phyloP scores from a whole-genome alignment of 2,113 vertebrate genomes.

The Pitta sordida region DNA sequence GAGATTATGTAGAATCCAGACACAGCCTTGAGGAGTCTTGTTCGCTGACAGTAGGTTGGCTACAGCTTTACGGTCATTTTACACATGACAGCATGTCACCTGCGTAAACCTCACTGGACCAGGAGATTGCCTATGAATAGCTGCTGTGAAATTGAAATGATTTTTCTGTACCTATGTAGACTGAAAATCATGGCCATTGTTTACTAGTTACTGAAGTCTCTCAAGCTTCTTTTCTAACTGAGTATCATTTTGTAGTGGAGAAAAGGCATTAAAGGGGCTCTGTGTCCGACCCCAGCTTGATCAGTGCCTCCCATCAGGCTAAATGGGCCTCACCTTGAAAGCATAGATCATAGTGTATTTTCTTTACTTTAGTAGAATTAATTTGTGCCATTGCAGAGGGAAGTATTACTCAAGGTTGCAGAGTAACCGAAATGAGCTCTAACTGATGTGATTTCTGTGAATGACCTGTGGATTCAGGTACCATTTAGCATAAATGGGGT shows the following conservation, averaged over 20 bases:
- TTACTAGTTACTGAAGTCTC: not conserved
- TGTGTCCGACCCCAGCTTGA: too few relatives aligned
- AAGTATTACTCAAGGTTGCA: not conserved
- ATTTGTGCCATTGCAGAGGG: not conserved
- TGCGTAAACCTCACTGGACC: not conserved
- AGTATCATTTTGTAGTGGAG: not conserved
- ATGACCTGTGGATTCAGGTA: not conserved
- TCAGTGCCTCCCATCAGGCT: not conserved
- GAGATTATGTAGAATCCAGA: not conserved
- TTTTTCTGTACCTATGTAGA: not conserved
- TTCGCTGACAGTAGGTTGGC: conserved; percentile 43
- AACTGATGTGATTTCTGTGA: not conserved
- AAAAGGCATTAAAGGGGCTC: not conserved
- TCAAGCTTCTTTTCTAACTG: not conserved
- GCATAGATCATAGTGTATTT: not conserved
- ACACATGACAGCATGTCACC: conserved; percentile 18
- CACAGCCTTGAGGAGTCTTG: not conserved
- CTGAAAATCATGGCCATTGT: not conserved
- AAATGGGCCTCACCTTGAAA: not conserved
- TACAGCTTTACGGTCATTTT: conserved; percentile 27
- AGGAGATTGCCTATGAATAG: not conserved
- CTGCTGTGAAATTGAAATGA: conserved; percentile 30
- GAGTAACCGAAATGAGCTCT: not conserved
- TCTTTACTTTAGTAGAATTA: not conserved
- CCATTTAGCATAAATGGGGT: not conserved